Percentiles rank a stretch among this genome's conserved stretches.
Evolutionary conservation across 2,888 invertebrate genomes (phyloP).

Genomic region (Pterostichus madidus): DNA sequence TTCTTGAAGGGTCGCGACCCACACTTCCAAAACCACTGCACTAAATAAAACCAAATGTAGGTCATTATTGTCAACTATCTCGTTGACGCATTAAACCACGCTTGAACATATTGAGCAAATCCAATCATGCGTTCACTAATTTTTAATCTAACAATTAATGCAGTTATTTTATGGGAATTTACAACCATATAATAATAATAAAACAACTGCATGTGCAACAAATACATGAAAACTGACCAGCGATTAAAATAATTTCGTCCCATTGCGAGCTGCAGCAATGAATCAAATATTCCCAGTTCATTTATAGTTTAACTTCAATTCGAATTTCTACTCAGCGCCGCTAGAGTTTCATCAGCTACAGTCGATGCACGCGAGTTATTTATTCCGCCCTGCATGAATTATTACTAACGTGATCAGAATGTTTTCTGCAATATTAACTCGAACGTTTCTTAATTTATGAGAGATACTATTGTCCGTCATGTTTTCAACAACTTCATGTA

Average conservation of each 20-base stretch:
- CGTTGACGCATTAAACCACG: too few species aligned
- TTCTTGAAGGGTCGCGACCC: too few species aligned
- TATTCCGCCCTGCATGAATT: conserved; percentile 31
- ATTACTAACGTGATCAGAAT: conserved; percentile 33
- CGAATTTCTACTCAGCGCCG: conserved; percentile 9
- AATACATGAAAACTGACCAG: conserved; percentile 43
- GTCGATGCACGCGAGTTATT: conserved; percentile 13
- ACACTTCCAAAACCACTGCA: too few species aligned
- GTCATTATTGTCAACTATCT: too few species aligned
- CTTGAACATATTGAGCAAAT: too few species aligned
- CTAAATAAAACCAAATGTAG: too few species aligned
- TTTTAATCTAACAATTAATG: conserved; percentile 45
- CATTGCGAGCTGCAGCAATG: conserved; percentile 3
- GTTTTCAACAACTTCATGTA: neutral
- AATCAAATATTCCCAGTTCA: conserved; percentile 46
- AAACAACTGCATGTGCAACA: conserved; percentile 26
- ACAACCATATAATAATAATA: neutral
- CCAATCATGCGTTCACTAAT: neutral
- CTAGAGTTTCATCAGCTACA: conserved; percentile 29
- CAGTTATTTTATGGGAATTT: conserved; percentile 13
- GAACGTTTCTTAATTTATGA: conserved; percentile 21
- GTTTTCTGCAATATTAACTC: conserved; percentile 7
- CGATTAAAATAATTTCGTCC: conserved; percentile 20
- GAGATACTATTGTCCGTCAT: neutral
- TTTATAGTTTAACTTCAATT: conserved; percentile 39